A percentile compares a stretch with the other conserved stretches of the same genome.
Evolutionary conservation across 2,113 vertebrate species (phyloP).

Genomic region (Brevimyrus niger): DNA sequence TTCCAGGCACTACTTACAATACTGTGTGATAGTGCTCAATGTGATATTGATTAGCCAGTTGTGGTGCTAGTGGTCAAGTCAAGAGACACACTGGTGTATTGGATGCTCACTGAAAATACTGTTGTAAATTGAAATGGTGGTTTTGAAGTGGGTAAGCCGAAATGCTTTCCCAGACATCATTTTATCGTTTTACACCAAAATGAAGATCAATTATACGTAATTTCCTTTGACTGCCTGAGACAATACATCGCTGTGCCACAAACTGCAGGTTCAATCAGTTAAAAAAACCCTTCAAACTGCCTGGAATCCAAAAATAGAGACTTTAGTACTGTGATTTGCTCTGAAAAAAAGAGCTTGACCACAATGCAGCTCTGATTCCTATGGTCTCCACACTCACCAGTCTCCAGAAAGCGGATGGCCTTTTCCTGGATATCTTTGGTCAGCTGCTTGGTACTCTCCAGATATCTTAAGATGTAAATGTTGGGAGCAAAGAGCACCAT

Average conservation of each 20-base stretch:
- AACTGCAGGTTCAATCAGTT: not conserved
- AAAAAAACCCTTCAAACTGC: not conserved
- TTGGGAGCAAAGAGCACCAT: slow-evolving; percentile 77
- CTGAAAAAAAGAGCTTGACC: too few relatives aligned
- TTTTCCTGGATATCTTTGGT: slow-evolving; percentile 49
- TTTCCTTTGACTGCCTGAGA: too few relatives aligned
- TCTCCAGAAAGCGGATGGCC: slow-evolving; percentile 56
- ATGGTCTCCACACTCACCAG: slow-evolving; percentile 47
- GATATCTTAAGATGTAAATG: slow-evolving; percentile 71
- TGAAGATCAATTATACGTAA: not conserved
- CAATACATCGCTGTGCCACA: not conserved
- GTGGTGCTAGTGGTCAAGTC: not conserved
- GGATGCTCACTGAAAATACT: too few relatives aligned
- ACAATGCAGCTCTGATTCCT: not conserved
- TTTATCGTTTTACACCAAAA: not conserved
- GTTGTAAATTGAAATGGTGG: too few relatives aligned
- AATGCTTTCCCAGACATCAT: not conserved
- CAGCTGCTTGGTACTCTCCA: slow-evolving; percentile 64
- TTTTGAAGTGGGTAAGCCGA: not conserved
- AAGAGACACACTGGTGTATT: too few relatives aligned
- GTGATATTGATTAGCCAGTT: not conserved
- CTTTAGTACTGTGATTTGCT: not conserved
- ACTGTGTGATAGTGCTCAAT: not conserved
- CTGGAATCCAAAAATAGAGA: not conserved
- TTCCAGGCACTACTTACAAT: not conserved